These are phyloP conservation scores for Deilephila elpenor DNA, from an alignment of 2,888 invertebrate genomes.

Conservation along the genomic window DNA sequence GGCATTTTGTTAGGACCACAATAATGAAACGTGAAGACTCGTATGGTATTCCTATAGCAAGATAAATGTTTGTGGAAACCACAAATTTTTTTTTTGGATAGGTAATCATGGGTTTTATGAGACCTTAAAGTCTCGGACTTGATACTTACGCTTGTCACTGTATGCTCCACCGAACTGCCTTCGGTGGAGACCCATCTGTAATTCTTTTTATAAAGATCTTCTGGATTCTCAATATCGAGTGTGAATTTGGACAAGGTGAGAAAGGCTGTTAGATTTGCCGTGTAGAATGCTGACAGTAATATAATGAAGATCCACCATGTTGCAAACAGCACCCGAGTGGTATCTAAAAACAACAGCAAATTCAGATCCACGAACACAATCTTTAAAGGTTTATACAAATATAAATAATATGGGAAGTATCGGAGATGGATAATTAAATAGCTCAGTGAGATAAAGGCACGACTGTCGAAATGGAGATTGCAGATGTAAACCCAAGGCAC, in stretches of 20 bases:
- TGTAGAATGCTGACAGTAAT: conserved; percentile 94
- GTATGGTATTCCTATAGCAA: no score
- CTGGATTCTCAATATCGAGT: conserved; percentile 88
- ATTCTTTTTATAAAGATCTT: conserved; percentile 87
- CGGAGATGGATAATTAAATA: no score
- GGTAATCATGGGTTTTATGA: not conserved
- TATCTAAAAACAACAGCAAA: conserved; percentile 84
- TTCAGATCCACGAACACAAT: not conserved
- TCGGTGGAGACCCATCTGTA: conserved; percentile 89
- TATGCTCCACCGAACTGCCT: conserved; percentile 88
- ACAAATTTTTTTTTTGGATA: not conserved
- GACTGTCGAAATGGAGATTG: no score
- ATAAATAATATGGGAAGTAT: no score
- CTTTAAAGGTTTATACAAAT: not conserved
- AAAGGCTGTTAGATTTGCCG: conserved; percentile 95
- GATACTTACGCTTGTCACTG: conserved; percentile 84
- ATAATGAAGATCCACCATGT: conserved; percentile 97
- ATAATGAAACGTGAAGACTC: no score
- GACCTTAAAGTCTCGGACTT: not conserved
- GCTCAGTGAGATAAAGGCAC: no score
- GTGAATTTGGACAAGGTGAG: conserved; percentile 94
- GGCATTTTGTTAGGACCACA: no score
- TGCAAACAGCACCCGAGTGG: conserved; percentile 92
- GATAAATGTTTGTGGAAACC: no score
- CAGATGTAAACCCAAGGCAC: no score